Conservation (phyloP, 2,113 vertebrate species). For the Sprattus sprattus region DNA sequence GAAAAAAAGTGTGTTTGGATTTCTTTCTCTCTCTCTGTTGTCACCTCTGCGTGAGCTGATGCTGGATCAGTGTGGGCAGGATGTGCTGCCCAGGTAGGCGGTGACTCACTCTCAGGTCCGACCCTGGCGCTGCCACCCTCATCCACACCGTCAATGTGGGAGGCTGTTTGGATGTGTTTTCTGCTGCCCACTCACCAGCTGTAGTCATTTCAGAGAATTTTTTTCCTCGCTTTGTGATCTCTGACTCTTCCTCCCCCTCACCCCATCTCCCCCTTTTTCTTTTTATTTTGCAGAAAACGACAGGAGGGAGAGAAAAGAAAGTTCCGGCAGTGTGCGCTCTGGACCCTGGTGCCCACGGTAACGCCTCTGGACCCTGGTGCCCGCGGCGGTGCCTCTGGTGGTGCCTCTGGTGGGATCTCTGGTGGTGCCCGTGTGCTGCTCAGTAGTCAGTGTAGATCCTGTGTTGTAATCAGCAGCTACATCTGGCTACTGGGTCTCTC, state of each 20-base stretch:
- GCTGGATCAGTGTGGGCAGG: neutral
- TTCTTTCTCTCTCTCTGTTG: neutral
- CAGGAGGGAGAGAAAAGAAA: neutral
- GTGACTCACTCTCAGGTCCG: neutral
- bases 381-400: no score
- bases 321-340: no score
- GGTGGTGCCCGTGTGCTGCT: constrained; percentile 79
- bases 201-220: neutral
- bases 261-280: neutral
- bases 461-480: constrained; percentile 97
- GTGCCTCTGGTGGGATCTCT: neutral
- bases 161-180: neutral
- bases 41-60: neutral
- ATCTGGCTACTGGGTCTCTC: constrained; percentile 99
- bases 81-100: neutral
- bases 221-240: neutral
- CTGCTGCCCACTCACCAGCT: neutral
- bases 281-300: neutral
- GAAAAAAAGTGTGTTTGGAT: neutral
- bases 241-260: neutral
- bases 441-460: constrained; percentile 99
- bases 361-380: no score
- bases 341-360: no score
- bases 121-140: neutral
- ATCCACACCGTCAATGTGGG: no score